Evolutionary conservation across 2,888 invertebrate species (phyloP).

Genomic region (Zeuzera pyrina): DNA sequence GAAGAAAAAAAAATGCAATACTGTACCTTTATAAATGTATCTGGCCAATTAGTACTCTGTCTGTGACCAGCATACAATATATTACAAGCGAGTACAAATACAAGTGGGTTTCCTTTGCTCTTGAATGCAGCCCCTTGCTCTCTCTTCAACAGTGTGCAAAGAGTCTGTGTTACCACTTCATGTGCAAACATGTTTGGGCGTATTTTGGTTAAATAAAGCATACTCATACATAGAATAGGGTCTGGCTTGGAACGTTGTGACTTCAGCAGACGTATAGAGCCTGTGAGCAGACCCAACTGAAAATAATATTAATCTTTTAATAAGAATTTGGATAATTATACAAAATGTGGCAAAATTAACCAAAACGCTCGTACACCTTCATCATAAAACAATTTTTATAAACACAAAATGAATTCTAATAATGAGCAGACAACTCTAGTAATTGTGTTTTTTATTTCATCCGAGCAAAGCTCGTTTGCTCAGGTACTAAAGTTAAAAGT

Average conservation of each 20-base stretch:
- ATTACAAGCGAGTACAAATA: slow-evolving; percentile 88
- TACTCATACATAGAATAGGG: slow-evolving; percentile 80
- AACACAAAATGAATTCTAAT: too few relatives aligned
- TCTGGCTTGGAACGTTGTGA: slow-evolving; percentile 88
- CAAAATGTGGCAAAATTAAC: too few relatives aligned
- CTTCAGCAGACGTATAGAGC: slow-evolving; percentile 86
- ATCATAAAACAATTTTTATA: too few relatives aligned
- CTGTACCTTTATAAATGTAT: slow-evolving; percentile 87
- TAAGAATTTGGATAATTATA: too few relatives aligned
- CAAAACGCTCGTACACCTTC: too few relatives aligned
- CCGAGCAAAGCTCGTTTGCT: too few relatives aligned
- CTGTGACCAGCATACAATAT: slow-evolving; percentile 85
- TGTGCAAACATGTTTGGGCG: slow-evolving; percentile 83
- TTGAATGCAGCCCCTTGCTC: slow-evolving; percentile 82
- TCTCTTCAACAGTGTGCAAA: slow-evolving; percentile 86
- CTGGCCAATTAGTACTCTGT: slow-evolving; percentile 92
- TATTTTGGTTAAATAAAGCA: slow-evolving; percentile 86
- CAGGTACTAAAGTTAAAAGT: not conserved
- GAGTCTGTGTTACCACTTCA: slow-evolving; percentile 82
- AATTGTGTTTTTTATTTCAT: too few relatives aligned
- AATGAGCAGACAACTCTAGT: too few relatives aligned
- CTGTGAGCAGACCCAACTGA: slow-evolving; percentile 84
- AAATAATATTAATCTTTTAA: slow-evolving; percentile 24
- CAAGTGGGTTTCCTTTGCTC: slow-evolving; percentile 84
- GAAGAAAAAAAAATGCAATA: not conserved